These are phyloP conservation scores for Scylla paramamosain DNA, from an alignment of 1,140 invertebrate genomes.

Conservation along the genomic window DNA sequence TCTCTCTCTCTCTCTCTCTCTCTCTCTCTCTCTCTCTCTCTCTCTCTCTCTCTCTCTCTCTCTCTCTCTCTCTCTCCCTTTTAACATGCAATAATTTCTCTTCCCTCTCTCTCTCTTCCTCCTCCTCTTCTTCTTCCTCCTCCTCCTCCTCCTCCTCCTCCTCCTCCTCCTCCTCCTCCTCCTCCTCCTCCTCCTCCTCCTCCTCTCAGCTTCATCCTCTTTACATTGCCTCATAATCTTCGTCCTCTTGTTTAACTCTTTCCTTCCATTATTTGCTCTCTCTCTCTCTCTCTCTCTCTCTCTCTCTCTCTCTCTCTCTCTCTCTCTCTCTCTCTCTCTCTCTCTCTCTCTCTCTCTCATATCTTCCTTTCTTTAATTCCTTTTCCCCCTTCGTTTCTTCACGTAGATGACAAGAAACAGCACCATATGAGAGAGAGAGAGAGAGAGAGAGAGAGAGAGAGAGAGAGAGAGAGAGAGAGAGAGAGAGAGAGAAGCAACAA, in stretches of 20 bases:
- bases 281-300: conserved; percentile 28
- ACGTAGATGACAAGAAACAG: not conserved
- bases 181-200: not conserved
- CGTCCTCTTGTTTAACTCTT: not conserved
- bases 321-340: conserved; percentile 59
- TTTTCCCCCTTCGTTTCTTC: not conserved
- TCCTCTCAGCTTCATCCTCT: not conserved
- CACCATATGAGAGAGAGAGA: not conserved
- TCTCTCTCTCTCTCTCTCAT: conserved; percentile 62
- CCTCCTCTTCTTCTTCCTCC: conserved; percentile 25
- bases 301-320: conserved; percentile 39
- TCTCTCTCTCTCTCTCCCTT: not conserved
- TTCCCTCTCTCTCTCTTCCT: conserved; percentile 39
- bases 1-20: conserved; percentile 54
- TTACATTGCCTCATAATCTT: too few relatives aligned
- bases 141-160: not conserved
- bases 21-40: conserved; percentile 28
- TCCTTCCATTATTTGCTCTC: not conserved
- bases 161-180: too few relatives aligned
- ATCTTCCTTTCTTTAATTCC: conserved; percentile 1
- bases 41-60: conserved; percentile 45
- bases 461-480: not conserved
- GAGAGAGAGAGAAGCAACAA: conserved; percentile 8
- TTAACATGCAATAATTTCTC: not conserved
- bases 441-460: not conserved